Base-by-base conservation (phyloP, 2,797 vertebrate species). In the Bradypodion ventrale region DNA sequence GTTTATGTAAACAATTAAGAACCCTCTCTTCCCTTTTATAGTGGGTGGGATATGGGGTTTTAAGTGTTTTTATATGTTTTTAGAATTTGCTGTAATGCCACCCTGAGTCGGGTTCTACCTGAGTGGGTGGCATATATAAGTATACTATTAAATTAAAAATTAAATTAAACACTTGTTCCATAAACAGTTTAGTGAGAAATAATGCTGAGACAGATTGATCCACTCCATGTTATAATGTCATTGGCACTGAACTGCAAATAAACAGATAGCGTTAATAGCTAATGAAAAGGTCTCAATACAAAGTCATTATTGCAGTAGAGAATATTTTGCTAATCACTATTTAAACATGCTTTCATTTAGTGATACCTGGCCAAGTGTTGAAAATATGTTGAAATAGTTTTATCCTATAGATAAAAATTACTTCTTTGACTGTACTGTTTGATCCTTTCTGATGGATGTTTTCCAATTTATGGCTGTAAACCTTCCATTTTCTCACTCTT, bases 161-260 rank as follows among this genome's bases (percentile, higher is more conserved):
- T n/a, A n/a, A n/a, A n/a, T n/a, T 75, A 59, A 35, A 85, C 32
- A 52, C 1, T 0, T 4, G 5, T 1, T 0, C n/a, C 0, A 0
- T 32, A 73, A 72, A 78, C 62, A 83, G 35, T 75, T 13, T 35
- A 32, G 8, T 42, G n/a, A 82, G 77, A 21, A 46, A 80, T 66
- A 59, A 32, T 73, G n/a, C 10, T 12, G 59, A 44, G 60, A 62
- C n/a, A 52, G 7, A 73, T 56, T 15, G 37, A 87, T 40, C 69
- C 63, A 85, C 87, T 92, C 84, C 70, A 68, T 73, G 91, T 87
- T 16, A 80, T 46, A 85, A 88, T 85, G 88, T 91, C 90, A 78
- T 80, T 49, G 35, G 75, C 87, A 84, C 68, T 10, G 68, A 83
- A 88, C 91, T 80, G 91, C 83, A 60, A 91, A 80, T 85, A 88